These are phyloP conservation scores for Palloptera scutellata DNA, from an alignment of 2,888 invertebrate species.

Conservation along the genomic window DNA sequence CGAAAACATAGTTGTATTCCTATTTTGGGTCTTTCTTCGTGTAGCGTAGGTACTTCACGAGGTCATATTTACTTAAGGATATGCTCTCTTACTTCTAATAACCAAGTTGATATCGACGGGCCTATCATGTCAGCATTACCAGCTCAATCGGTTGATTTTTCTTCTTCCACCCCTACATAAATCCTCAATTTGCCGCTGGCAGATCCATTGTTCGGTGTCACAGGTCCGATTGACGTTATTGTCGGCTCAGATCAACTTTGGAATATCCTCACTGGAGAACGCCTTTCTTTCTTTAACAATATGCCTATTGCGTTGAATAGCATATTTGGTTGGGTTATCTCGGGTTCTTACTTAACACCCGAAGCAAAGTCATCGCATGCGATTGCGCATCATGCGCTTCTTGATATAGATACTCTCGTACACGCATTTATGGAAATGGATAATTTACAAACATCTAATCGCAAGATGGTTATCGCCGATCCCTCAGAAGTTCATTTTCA, in stretches of 20 bases:
- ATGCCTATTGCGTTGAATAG: conserved; percentile 32
- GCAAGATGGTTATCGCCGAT: conserved; percentile 16
- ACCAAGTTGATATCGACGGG: conserved; percentile 11
- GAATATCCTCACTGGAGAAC: conserved; percentile 28
- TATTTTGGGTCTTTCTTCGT: conserved; percentile 18
- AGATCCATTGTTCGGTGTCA: conserved; percentile 34
- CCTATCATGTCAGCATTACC: conserved; percentile 16
- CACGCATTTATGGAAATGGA: conserved; percentile 31
- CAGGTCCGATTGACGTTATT: conserved; percentile 31
- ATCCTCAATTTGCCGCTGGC: conserved; percentile 27
- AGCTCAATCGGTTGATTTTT: conserved; percentile 15
- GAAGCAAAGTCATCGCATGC: conserved; percentile 3
- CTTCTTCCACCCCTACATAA: conserved; percentile 22
- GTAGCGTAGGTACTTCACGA: conserved; percentile 20
- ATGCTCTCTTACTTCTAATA: background rate
- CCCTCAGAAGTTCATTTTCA: conserved; percentile 31
- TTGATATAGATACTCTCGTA: conserved; percentile 24
- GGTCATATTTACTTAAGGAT: conserved; percentile 22
- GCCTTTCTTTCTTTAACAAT: too few relatives aligned
- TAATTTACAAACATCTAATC: conserved; percentile 12
- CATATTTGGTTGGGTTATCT: conserved; percentile 35
- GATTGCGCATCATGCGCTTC: conserved; percentile 24
- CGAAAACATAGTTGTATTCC: conserved; percentile 14
- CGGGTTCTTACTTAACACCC: conserved; percentile 17
- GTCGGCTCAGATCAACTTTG: conserved; percentile 34